Percentiles rank a stretch among this genome's conserved stretches.
Evolutionary conservation across 2,888 invertebrate genomes (phyloP).

Genomic region (Gastrophysa polygoni): DNA sequence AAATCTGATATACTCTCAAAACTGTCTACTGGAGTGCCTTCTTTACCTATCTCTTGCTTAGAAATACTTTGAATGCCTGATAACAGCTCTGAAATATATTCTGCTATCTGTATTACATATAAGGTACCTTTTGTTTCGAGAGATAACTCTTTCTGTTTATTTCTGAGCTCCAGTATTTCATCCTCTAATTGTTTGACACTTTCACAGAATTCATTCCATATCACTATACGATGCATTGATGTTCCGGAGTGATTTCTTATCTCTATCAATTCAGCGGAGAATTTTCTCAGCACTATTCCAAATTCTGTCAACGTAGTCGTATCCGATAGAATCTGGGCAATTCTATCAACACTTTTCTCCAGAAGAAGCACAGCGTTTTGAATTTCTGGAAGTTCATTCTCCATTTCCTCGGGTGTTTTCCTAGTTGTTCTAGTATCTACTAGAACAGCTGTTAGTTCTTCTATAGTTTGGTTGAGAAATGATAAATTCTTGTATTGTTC

Average conservation of each 20-base stretch:
- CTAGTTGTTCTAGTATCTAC: background rate
- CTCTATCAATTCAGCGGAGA: background rate
- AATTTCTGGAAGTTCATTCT: constrained; percentile 31
- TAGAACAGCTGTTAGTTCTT: constrained; percentile 23
- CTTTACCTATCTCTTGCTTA: background rate
- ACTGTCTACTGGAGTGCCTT: background rate
- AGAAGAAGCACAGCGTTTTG: background rate
- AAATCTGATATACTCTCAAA: background rate
- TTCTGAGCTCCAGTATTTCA: background rate
- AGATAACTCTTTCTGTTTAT: background rate
- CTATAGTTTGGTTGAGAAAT: constrained; percentile 20
- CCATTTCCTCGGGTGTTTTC: constrained; percentile 18
- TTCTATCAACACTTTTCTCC: constrained; percentile 1
- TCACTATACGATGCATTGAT: background rate
- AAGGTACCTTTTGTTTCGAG: background rate
- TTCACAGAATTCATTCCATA: background rate
- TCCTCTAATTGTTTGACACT: background rate
- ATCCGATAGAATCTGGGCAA: background rate
- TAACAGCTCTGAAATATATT: background rate
- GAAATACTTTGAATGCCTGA: background rate
- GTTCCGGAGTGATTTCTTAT: background rate
- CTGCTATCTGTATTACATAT: background rate
- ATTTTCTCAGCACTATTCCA: constrained; percentile 13
- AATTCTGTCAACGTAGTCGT: constrained; percentile 3
- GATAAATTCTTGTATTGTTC: constrained; percentile 21